Evolutionary conservation across 1,140 invertebrate genomes (phyloP).

Genomic region (Drosophila mauritiana): DNA sequence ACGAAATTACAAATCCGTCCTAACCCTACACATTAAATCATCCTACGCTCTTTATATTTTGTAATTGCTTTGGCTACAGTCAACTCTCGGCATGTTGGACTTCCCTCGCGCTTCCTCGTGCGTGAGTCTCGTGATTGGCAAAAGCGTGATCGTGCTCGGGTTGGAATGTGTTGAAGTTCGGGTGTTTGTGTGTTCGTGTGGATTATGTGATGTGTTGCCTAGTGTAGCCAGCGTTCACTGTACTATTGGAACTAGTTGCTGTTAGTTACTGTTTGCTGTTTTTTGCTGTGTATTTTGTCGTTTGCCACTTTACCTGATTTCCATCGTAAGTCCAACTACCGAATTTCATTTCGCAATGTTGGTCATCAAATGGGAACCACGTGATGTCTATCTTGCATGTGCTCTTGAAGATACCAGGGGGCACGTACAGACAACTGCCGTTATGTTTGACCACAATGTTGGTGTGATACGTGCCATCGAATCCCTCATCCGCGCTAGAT

Average conservation of each 20-base stretch:
- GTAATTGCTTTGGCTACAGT: constrained; percentile 26
- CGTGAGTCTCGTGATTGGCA: constrained; percentile 48
- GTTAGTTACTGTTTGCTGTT: constrained; percentile 35
- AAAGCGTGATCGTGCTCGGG: constrained; percentile 47
- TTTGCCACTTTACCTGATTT: constrained; percentile 90
- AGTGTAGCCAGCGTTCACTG: constrained; percentile 51
- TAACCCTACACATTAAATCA: constrained; percentile 10
- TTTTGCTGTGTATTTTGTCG: constrained; percentile 40
- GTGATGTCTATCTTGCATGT: constrained; percentile 99
- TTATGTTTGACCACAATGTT: constrained; percentile 98
- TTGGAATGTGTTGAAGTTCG: constrained; percentile 32
- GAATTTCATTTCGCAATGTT: constrained; percentile 98
- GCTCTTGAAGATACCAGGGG: constrained; percentile 99
- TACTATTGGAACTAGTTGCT: constrained; percentile 47
- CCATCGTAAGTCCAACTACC: constrained; percentile 98
- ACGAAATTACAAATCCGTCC: constrained; percentile 49
- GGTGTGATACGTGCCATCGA: constrained; percentile 98
- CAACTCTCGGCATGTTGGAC: constrained; percentile 31
- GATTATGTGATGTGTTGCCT: constrained; percentile 33
- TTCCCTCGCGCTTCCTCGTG: constrained; percentile 38
- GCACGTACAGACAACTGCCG: constrained; percentile 98
- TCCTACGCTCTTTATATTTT: constrained; percentile 19
- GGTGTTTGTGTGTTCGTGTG: constrained; percentile 30
- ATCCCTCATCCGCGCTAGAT: constrained; percentile 97
- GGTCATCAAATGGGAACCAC: constrained; percentile 99